Evolutionary conservation across 2,888 invertebrate species (phyloP), one percentile per base, ranked within the genome.

Genomic region (Idaea dimidiata): DNA sequence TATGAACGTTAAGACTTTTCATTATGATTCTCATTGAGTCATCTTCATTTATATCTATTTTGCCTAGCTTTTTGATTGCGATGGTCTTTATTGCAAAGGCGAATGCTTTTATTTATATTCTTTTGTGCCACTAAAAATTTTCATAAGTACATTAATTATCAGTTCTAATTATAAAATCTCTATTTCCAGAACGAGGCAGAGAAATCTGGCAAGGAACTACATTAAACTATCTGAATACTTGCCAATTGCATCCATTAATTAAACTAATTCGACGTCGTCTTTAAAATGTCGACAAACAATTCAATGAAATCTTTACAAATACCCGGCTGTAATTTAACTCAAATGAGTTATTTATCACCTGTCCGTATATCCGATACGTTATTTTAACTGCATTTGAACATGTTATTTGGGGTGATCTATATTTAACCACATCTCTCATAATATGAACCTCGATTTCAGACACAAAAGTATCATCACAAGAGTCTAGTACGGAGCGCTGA

Each of bases 231-330:
- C 78, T 78, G 80, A 80, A 72, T 65, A 55, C 61, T 67, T 83
- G 86, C 85, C 86, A 86, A 83, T 72, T 61, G 63, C 56, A 72
- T 70, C 70, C 67, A 74, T 69, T 63, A 66, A 66, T 70, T 68
- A 60, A 32, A 64, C 62, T 61, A 61, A 62, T 17, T 14, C 43
- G 43, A 43, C 8, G 10, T 43, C 43, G 14, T 43, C 43, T 43
- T 24, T 43, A 5, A 43, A 43, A 14, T 43, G 43, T 43, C 43
- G 43, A 14, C 43, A 0, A 43, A 43, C 14, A 43, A 43, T 43
- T 10, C 10, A 43, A 43, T 14, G 43, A 7, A 14, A 10, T 43
- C 43, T 43, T 43, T 43, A 43, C 14, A 43, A 43, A 43, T 43
- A 14, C 14, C 14, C 43, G 43, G 14, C 43, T 14, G 14, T 43